A percentile compares a stretch with the other conserved stretches of the same genome.
phyloP scores from a whole-genome alignment of 2,888 invertebrate species.

The Pasiphila rectangulata region DNA sequence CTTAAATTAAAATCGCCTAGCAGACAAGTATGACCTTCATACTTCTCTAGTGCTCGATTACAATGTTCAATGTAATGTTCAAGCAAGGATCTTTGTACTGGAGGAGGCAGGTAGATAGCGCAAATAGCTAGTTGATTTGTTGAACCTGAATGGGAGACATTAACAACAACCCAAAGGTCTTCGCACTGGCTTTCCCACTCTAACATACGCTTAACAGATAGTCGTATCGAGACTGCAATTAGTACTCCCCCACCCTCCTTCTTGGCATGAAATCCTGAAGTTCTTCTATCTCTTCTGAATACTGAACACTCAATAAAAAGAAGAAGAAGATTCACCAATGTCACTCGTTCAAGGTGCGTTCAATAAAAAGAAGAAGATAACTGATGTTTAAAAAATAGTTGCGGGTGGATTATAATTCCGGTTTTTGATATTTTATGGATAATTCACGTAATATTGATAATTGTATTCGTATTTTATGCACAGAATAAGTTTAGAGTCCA shows the following conservation, averaged over 20 bases:
- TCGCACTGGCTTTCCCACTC: constrained; percentile 4
- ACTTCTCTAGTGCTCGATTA: background rate
- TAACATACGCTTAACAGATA: background rate
- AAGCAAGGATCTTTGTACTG: background rate
- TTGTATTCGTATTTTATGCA: no score
- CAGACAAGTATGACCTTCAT: constrained; percentile 1
- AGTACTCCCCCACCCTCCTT: background rate
- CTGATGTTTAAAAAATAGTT: no score
- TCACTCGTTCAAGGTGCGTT: no score
- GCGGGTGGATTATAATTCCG: no score
- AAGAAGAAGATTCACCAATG: no score
- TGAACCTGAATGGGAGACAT: background rate
- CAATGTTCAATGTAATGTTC: constrained; percentile 4
- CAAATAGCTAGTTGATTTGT: background rate
- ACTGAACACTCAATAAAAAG: no score
- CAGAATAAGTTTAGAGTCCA: no score
- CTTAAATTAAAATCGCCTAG: constrained; percentile 4
- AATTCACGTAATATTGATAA: no score
- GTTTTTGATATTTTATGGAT: no score
- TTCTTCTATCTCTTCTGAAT: constrained; percentile 3
- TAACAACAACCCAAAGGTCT: constrained; percentile 1
- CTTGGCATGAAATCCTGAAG: background rate
- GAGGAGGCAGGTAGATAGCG: constrained; percentile 3
- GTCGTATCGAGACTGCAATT: background rate
- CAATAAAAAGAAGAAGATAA: no score